phyloP scores from a whole-genome alignment of 2,113 vertebrate species.

The Hirundichthys speculiger region DNA sequence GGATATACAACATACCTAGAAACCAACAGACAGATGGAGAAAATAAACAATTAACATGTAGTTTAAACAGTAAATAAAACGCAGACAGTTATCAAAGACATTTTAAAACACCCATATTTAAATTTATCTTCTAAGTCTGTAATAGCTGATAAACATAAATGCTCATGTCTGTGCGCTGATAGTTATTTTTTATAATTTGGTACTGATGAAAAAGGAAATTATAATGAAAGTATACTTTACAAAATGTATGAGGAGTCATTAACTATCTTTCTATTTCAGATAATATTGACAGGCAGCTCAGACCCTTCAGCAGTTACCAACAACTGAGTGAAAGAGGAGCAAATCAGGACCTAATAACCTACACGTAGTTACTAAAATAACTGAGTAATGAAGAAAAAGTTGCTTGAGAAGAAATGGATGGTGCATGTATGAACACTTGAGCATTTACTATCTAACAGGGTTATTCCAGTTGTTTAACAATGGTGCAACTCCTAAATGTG shows the following conservation, averaged over 20 bases:
- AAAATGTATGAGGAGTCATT: background rate
- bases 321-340: background rate
- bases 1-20: slow-evolving; percentile 82
- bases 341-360: background rate
- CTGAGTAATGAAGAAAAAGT: background rate
- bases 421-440: too few relatives aligned
- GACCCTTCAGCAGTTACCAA: background rate
- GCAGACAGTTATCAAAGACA: background rate
- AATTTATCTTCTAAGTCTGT: background rate
- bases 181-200: background rate
- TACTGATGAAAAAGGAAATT: background rate
- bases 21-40: slow-evolving; percentile 1
- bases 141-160: background rate
- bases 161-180: background rate
- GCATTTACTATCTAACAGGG: too few relatives aligned
- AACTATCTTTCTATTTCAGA: background rate
- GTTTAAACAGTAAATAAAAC: background rate
- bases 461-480: too few relatives aligned
- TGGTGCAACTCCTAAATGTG: too few relatives aligned
- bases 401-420: too few relatives aligned
- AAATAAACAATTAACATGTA: background rate
- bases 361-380: background rate
- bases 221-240: background rate
- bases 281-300: background rate
- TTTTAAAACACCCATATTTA: background rate